Conservation (phyloP, 2,113 vertebrate species). For the Pardalotus punctatus region DNA sequence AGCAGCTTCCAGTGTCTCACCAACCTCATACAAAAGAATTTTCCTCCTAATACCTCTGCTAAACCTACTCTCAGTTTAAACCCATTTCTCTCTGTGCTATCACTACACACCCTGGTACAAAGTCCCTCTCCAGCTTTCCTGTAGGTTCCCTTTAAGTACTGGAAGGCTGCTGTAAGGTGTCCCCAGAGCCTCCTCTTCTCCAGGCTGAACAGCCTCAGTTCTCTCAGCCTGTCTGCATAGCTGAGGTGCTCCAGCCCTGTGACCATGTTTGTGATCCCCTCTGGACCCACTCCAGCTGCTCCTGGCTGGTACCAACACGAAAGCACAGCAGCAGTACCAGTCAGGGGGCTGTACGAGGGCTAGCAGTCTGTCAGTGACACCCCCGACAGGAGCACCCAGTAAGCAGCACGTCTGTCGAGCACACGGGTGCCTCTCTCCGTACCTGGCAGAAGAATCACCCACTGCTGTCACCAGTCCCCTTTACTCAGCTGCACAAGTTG, state of each 20-base stretch:
- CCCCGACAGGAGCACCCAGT: fast-evolving
- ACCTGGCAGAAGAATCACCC: neutral
- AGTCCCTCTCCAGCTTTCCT: neutral
- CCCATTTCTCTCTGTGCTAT: neutral
- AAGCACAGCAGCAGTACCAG: neutral
- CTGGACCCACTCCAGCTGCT: neutral
- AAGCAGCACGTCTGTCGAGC: neutral
- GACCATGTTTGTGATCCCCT: neutral
- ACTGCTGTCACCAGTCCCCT: neutral
- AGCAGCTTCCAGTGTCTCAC: neutral
- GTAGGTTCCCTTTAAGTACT: neutral
- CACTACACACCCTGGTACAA: neutral
- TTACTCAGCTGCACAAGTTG: neutral
- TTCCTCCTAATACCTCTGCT: neutral
- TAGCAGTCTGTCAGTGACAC: neutral
- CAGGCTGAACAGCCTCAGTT: neutral
- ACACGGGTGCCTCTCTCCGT: fast-evolving
- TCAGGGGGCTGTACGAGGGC: fast-evolving
- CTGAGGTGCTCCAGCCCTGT: neutral
- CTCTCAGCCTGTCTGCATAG: neutral
- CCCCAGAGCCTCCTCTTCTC: neutral
- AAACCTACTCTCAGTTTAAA: neutral
- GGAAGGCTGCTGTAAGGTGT: neutral
- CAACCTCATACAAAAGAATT: neutral
- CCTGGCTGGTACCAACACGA: neutral